A percentile compares a stretch with the other conserved stretches of the same genome.
phyloP scores from a whole-genome alignment of 2,797 vertebrate genomes.

The Amphiprion clarkii region DNA sequence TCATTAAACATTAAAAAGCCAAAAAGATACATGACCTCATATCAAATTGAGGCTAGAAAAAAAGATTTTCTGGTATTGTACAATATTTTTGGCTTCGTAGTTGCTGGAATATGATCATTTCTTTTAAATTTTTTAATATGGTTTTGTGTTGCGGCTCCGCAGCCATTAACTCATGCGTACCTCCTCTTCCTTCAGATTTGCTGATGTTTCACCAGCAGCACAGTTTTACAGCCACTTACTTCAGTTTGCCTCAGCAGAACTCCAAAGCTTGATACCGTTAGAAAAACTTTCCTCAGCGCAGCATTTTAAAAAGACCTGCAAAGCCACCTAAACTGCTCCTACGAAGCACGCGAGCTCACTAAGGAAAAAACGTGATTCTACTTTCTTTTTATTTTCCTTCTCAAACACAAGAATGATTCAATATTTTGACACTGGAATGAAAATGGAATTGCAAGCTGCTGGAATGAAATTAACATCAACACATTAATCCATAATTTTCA shows the following conservation, averaged over 20 bases:
- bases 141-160: background rate
- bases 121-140: no score
- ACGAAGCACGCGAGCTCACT: background rate
- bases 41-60: no score
- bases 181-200: conserved; percentile 53
- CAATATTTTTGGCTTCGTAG: no score
- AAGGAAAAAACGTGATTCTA: background rate
- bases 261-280: conserved; percentile 32
- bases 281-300: conserved; percentile 32
- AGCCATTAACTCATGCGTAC: conserved; percentile 24
- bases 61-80: no score
- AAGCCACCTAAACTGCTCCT: conserved; percentile 22
- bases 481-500: conserved; percentile 19
- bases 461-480: background rate
- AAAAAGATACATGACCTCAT: no score
- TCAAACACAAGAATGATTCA: background rate
- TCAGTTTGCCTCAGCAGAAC: conserved; percentile 64
- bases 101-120: no score
- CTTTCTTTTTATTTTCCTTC: background rate
- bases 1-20: no score
- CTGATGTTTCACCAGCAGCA: conserved; percentile 61
- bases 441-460: conserved; percentile 9
- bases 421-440: background rate
- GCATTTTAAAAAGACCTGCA: conserved; percentile 52
- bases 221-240: conserved; percentile 55